These are phyloP conservation scores for Drosophila grimshawi DNA, from an alignment of 1,140 invertebrate species.

Conservation along the genomic window DNA sequence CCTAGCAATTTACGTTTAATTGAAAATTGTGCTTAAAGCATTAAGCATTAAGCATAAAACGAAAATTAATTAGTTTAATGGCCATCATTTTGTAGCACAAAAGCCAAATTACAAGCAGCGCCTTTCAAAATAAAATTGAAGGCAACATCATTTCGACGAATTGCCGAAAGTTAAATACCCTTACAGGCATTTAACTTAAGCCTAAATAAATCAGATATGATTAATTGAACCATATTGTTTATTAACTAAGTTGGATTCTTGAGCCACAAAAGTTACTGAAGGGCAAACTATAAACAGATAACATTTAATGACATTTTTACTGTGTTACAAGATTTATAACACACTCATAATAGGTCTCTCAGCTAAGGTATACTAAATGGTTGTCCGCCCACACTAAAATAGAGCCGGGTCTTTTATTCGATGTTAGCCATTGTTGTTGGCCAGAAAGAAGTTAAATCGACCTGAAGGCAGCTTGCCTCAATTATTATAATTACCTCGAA, in stretches of 20 bases:
- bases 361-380: not conserved
- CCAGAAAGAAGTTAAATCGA: slow-evolving; percentile 24
- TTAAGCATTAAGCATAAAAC: slow-evolving; percentile 33
- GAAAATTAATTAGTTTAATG: slow-evolving; percentile 77
- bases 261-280: no score
- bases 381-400: slow-evolving; percentile 21
- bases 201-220: no score
- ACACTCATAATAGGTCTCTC: no score
- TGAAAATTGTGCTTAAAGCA: slow-evolving; percentile 59
- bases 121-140: slow-evolving; percentile 34
- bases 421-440: not conserved
- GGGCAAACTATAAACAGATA: no score
- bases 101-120: slow-evolving; percentile 16
- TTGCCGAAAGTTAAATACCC: not conserved
- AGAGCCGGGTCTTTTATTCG: not conserved
- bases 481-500: slow-evolving; percentile 27
- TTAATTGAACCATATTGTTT: no score
- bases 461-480: slow-evolving; percentile 5
- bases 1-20: slow-evolving; percentile 65
- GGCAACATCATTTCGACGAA: no score
- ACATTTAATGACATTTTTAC: no score
- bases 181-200: not conserved
- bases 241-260: no score
- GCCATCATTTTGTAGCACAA: slow-evolving; percentile 62
- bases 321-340: no score